These are phyloP conservation scores for Syrista parreyssii DNA, from an alignment of 2,888 invertebrate species.

Conservation along the genomic window DNA sequence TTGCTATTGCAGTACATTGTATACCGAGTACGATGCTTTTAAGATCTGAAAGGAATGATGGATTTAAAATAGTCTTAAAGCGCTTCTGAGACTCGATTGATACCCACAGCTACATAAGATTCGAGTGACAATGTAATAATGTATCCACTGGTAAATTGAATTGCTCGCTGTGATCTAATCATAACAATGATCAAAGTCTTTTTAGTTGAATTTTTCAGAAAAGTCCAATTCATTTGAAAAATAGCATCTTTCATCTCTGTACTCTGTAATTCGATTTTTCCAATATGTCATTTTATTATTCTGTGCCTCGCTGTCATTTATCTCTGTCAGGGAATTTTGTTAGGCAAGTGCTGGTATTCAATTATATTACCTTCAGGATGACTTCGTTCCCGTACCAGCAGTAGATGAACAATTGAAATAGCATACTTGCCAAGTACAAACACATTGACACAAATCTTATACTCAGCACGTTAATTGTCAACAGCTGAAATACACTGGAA, in stretches of 20 bases:
- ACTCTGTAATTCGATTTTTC: conserved; percentile 29
- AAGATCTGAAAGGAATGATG: conserved; percentile 25
- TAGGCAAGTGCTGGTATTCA: neutral
- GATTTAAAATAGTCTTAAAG: neutral
- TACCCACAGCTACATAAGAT: conserved; percentile 35
- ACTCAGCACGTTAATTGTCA: too few relatives aligned
- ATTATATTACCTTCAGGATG: conserved; percentile 24
- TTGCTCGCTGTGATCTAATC: conserved; percentile 27
- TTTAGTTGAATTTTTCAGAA: conserved; percentile 21
- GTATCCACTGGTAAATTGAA: conserved; percentile 33
- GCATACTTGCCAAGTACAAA: too few relatives aligned
- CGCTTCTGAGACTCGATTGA: conserved; percentile 18
- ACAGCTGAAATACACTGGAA: too few relatives aligned
- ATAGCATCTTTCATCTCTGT: conserved; percentile 31
- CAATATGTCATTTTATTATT: too few relatives aligned
- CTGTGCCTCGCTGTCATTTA: too few relatives aligned
- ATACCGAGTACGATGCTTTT: conserved; percentile 36
- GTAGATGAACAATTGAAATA: conserved; percentile 15
- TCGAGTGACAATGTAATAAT: conserved; percentile 35
- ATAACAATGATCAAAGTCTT: conserved; percentile 36
- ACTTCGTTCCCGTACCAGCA: conserved; percentile 27
- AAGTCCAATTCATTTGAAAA: conserved; percentile 38
- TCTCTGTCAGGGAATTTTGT: too few relatives aligned
- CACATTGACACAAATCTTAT: too few relatives aligned
- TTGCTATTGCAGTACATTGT: conserved; percentile 29